Conservation (phyloP, 2,113 vertebrate genomes). For the Myotis davidii region DNA sequence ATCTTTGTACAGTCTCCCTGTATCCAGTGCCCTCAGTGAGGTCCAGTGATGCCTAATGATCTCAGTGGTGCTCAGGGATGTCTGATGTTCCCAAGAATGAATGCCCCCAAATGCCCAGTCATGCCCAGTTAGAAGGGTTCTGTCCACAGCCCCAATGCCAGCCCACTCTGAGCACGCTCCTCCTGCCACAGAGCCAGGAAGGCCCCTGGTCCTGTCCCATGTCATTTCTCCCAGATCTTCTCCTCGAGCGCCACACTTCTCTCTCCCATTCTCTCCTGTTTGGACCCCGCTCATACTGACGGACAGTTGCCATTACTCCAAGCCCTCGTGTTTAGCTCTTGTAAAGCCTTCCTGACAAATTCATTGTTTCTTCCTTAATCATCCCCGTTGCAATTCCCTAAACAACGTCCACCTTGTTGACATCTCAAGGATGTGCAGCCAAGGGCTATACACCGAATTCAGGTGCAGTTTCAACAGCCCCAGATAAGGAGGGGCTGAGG, state of each 20-base stretch:
- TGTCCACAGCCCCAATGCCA: neutral
- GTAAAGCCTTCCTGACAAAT: neutral
- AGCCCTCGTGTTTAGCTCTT: neutral
- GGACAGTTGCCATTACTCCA: neutral
- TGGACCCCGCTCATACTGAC: neutral
- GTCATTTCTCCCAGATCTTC: neutral
- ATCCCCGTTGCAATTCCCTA: neutral
- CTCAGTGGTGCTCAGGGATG: neutral
- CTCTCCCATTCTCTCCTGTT: neutral
- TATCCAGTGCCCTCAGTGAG: fast-evolving
- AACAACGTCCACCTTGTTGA: constrained; percentile 24
- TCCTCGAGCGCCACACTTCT: fast-evolving
- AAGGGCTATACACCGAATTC: neutral
- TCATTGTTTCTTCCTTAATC: neutral
- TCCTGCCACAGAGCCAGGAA: neutral
- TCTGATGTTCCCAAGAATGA: neutral
- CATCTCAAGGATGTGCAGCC: neutral
- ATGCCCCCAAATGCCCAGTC: neutral
- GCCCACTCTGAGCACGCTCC: neutral
- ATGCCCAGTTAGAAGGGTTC: neutral
- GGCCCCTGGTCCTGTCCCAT: neutral
- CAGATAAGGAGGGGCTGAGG: neutral
- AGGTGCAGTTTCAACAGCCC: neutral
- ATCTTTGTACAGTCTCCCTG: neutral
- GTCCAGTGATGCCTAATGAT: neutral